phyloP scores from a whole-genome alignment of 2,797 vertebrate species.

The Agapornis canus region DNA sequence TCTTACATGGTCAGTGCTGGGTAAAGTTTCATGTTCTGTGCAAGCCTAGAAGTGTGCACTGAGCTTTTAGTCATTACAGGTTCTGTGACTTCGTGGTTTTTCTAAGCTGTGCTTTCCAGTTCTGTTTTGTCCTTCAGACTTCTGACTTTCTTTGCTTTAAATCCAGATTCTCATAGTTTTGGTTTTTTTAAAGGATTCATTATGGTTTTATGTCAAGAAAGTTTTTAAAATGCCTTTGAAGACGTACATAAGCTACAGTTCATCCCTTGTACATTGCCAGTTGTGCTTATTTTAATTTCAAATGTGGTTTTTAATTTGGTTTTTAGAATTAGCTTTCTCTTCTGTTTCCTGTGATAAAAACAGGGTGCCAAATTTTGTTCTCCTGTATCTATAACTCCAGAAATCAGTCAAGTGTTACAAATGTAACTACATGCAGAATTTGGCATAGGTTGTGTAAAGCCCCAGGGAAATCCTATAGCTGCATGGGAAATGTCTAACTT shows the following conservation, averaged over 20 bases:
- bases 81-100: background rate
- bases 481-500: constrained; percentile 34
- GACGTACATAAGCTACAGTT: background rate
- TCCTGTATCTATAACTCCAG: background rate
- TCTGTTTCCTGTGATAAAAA: background rate
- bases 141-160: background rate
- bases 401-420: background rate
- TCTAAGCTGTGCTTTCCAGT: background rate
- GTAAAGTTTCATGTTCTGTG: background rate
- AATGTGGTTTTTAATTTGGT: background rate
- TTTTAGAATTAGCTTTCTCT: background rate
- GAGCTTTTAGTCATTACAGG: background rate
- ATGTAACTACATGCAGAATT: background rate
- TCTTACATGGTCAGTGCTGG: fast-evolving
- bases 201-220: background rate
- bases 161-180: background rate
- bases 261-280: background rate
- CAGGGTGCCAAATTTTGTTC: fast-evolving
- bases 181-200: background rate
- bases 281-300: background rate
- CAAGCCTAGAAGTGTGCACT: background rate
- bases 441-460: background rate
- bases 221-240: background rate
- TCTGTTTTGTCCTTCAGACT: background rate
- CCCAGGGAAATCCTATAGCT: constrained; percentile 23